These are phyloP conservation scores for Eudyptes chrysolophus DNA, from an alignment of 2,113 vertebrate genomes.

Conservation along the genomic window DNA sequence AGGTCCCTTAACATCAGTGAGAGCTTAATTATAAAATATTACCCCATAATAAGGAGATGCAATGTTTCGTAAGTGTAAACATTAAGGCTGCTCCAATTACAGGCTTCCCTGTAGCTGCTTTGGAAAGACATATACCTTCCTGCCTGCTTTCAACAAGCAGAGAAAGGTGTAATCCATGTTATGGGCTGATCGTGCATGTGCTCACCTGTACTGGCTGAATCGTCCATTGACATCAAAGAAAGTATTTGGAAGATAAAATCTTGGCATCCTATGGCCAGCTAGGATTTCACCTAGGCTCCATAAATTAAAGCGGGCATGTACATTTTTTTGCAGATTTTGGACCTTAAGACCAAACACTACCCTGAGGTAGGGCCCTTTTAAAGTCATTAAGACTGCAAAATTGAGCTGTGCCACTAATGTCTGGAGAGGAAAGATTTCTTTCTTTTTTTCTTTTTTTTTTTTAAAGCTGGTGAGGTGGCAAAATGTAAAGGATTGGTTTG, in stretches of 20 bases:
- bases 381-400: neutral
- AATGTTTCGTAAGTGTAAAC: neutral
- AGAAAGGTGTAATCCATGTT: neutral
- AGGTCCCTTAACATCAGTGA: neutral
- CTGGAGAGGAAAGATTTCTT: neutral
- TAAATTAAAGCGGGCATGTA: neutral
- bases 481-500: neutral
- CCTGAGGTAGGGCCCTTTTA: neutral
- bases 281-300: neutral
- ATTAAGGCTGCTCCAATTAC: neutral
- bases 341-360: neutral
- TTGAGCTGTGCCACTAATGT: neutral
- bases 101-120: neutral
- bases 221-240: neutral
- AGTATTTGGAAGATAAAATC: neutral
- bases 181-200: rapidly evolving
- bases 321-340: neutral
- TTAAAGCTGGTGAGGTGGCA: neutral
- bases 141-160: neutral
- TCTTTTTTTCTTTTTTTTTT: neutral
- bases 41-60: neutral
- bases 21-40: slow-evolving; percentile 22
- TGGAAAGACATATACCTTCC: neutral
- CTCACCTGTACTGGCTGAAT: neutral
- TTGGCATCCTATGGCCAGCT: neutral